Conservation (phyloP, 37 sponge, comb jelly and placozoan genomes). For the Amphimedon queenslandica region DNA sequence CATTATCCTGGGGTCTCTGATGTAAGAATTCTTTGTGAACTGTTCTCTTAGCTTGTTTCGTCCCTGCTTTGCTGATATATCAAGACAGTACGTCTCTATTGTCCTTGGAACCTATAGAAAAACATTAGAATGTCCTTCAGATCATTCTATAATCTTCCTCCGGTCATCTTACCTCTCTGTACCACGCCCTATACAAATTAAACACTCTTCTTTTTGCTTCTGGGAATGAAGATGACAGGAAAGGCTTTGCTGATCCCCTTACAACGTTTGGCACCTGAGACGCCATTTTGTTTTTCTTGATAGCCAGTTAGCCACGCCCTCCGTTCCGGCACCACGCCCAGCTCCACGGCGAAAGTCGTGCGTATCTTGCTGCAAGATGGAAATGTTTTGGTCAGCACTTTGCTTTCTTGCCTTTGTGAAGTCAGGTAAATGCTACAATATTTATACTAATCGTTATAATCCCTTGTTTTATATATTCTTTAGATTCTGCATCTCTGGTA, state of each 20-base stretch:
- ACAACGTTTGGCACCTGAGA: constrained; percentile 42
- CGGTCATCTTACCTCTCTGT: constrained; percentile 65
- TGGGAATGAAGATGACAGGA: constrained; percentile 65
- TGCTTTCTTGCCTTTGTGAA: too few relatives aligned
- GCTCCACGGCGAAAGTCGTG: too few relatives aligned
- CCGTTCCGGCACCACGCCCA: too few relatives aligned
- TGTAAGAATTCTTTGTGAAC: constrained; percentile 81
- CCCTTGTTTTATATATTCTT: too few relatives aligned
- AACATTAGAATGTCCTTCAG: neutral
- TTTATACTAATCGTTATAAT: too few relatives aligned
- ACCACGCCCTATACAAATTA: constrained; percentile 89
- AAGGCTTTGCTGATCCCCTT: constrained; percentile 50
- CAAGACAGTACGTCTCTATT: constrained; percentile 40
- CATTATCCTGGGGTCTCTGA: constrained; percentile 90
- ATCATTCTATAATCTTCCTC: neutral
- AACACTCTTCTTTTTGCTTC: constrained; percentile 78
- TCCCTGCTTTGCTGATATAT: constrained; percentile 49
- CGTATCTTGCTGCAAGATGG: too few relatives aligned
- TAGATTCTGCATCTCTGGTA: too few relatives aligned
- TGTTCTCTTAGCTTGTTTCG: constrained; percentile 69
- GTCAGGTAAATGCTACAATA: too few relatives aligned
- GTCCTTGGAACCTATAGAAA: constrained; percentile 65
- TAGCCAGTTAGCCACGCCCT: too few relatives aligned
- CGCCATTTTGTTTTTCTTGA: constrained; percentile 19
- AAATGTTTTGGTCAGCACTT: too few relatives aligned